These are phyloP conservation scores for Muntiacus reevesi DNA, from an alignment of 2,113 vertebrate genomes.

Conservation along the genomic window DNA sequence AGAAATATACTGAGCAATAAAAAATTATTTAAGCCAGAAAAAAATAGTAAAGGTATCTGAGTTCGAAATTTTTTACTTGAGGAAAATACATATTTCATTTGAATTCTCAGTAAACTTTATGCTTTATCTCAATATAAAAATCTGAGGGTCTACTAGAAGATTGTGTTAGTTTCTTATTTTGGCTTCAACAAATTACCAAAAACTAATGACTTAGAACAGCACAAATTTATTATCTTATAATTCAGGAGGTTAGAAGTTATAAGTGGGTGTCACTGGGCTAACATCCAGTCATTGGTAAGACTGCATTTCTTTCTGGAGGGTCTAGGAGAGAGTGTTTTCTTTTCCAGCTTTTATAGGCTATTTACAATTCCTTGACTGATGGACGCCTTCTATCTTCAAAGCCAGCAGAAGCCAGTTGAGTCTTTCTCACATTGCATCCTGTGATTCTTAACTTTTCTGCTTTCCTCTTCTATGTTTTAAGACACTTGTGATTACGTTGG, in stretches of 20 bases:
- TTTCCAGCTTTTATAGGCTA: neutral
- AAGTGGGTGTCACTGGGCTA: neutral
- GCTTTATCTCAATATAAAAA: slow-evolving; percentile 18
- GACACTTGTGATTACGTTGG: neutral
- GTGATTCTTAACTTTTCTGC: neutral
- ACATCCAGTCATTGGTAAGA: neutral
- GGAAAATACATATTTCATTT: neutral
- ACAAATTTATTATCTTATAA: neutral
- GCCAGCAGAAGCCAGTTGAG: neutral
- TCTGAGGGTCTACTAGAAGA: neutral
- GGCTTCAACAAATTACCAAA: neutral
- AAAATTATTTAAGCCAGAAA: neutral
- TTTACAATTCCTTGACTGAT: neutral
- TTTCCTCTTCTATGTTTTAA: neutral
- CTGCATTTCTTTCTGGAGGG: neutral
- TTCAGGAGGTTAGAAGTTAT: neutral
- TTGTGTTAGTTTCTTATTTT: neutral
- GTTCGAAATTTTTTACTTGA: neutral
- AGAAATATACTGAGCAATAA: neutral
- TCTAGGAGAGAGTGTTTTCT: neutral
- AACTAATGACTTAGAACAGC: neutral
- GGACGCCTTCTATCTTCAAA: neutral
- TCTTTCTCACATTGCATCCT: neutral
- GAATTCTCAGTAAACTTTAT: slow-evolving; percentile 15
- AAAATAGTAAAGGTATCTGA: neutral